Evolutionary conservation across 35 echinoderm and acorn worm genomes (phyloP).

Genomic region (Ophioderma brevispina): DNA sequence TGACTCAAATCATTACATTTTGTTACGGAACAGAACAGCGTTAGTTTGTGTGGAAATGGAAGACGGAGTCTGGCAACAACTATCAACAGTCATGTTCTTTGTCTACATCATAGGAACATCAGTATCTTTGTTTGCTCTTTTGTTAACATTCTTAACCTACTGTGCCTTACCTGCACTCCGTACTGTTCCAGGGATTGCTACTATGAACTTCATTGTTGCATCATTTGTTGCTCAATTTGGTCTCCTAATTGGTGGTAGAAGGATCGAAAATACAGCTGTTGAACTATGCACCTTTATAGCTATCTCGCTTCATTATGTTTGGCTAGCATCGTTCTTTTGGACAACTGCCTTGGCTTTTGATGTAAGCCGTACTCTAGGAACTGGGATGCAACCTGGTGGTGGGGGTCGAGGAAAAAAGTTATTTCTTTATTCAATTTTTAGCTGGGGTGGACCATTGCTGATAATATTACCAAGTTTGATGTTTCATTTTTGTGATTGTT

Average conservation of each 20-base stretch:
- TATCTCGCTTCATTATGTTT: slow-evolving; percentile 41
- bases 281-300: slow-evolving; percentile 27
- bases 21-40: neutral
- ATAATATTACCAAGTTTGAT: neutral
- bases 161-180: slow-evolving; percentile 27
- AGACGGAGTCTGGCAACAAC: neutral
- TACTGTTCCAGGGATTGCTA: slow-evolving; percentile 41
- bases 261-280: neutral
- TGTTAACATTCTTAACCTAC: slow-evolving; percentile 57
- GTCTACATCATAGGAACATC: slow-evolving; percentile 13
- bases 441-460: neutral
- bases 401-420: neutral
- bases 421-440: slow-evolving; percentile 5
- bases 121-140: slow-evolving; percentile 43
- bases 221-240: slow-evolving; percentile 47
- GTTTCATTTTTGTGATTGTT: slow-evolving; percentile 9
- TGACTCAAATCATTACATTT: neutral
- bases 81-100: neutral
- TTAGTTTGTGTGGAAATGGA: neutral
- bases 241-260: neutral
- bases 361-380: slow-evolving; percentile 61
- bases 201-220: slow-evolving; percentile 57
- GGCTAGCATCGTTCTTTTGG: slow-evolving; percentile 58
- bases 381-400: neutral
- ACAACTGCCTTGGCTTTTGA: slow-evolving; percentile 61